phyloP scores from a whole-genome alignment of 2,888 invertebrate genomes.

The Julus scanicus region DNA sequence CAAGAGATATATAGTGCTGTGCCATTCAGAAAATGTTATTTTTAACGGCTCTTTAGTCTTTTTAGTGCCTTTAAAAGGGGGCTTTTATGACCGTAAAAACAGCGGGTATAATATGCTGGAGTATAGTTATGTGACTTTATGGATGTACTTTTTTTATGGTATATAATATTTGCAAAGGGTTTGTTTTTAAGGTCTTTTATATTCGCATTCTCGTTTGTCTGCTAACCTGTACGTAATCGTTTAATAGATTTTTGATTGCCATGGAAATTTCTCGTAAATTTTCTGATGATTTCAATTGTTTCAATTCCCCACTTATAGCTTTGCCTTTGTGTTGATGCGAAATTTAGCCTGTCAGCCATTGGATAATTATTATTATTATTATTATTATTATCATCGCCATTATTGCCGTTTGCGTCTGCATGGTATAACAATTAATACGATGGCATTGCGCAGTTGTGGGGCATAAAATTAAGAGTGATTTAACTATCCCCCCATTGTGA shows the following conservation, averaged over 20 bases:
- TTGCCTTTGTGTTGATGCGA: background rate
- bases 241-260: background rate
- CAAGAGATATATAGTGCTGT: constrained; percentile 2
- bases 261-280: background rate
- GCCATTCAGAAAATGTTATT: constrained; percentile 37
- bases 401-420: constrained; percentile 28
- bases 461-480: constrained; percentile 50
- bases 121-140: background rate
- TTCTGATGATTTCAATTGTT: background rate
- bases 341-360: background rate
- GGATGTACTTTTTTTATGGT: constrained; percentile 9
- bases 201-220: background rate
- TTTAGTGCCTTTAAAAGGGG: constrained; percentile 18
- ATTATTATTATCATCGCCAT: background rate
- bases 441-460: background rate
- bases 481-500: constrained; percentile 45
- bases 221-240: background rate
- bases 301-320: background rate
- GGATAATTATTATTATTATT: background rate
- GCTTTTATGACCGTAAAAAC: constrained; percentile 32
- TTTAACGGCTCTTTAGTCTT: constrained; percentile 45
- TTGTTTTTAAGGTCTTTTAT: constrained; percentile 14
- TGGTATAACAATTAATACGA: constrained; percentile 17
- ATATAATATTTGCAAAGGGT: constrained; percentile 12
- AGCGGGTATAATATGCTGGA: background rate